phyloP scores from a whole-genome alignment of 2,113 vertebrate species.

The Dromas ardeola region DNA sequence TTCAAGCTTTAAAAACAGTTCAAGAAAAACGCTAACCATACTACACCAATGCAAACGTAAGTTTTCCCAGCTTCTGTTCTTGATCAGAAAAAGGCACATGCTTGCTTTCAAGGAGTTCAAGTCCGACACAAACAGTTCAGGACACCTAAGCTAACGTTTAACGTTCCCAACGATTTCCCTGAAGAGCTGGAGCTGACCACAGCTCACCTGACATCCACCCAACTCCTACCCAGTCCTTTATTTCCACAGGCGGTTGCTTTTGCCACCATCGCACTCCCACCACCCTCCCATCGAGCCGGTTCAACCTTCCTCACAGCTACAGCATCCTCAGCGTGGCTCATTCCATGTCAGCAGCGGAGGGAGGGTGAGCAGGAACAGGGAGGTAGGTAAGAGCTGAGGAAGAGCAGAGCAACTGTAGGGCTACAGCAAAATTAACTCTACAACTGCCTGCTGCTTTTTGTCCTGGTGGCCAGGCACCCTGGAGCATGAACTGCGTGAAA shows the following conservation, averaged over 20 bases:
- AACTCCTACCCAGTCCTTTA: not conserved
- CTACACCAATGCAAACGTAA: not conserved
- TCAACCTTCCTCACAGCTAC: not conserved
- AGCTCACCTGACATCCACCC: not conserved
- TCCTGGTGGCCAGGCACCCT: not conserved
- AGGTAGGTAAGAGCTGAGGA: constrained; percentile 22
- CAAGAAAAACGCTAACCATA: not conserved
- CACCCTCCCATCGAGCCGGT: not conserved
- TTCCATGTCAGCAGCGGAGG: not conserved
- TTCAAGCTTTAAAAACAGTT: not conserved
- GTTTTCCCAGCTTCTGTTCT: not conserved
- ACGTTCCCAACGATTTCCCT: not conserved
- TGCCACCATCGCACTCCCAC: not conserved
- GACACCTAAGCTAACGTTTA: not conserved
- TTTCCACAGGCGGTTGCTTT: not conserved
- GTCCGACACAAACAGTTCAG: not conserved
- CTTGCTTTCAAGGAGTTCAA: constrained; percentile 20
- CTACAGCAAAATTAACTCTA: not conserved
- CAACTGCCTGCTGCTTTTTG: not conserved
- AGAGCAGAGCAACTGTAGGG: not conserved
- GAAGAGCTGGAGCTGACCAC: not conserved
- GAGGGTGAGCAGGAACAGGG: not conserved
- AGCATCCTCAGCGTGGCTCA: not conserved
- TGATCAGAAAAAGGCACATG: constrained; percentile 60
- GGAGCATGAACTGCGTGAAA: not conserved